Percentiles rank a stretch among this genome's conserved stretches.
Evolutionary conservation across 2,888 invertebrate species (phyloP).

Genomic region (Herminia tarsipennalis): DNA sequence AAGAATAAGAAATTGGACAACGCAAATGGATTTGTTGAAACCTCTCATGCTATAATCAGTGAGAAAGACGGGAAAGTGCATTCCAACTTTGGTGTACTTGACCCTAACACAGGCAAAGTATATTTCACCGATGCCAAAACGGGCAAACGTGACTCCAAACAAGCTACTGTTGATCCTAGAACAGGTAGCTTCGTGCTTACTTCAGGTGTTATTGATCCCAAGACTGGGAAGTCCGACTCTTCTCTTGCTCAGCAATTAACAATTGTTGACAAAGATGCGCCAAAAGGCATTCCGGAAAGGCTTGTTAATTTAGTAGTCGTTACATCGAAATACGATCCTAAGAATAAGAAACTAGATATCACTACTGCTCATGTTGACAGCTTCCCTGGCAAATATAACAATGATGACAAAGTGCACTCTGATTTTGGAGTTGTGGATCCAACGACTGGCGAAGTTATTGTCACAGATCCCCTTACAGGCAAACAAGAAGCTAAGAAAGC

Average conservation of each 20-base stretch:
- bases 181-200: constrained; percentile 86
- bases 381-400: constrained; percentile 67
- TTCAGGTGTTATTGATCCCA: constrained; percentile 86
- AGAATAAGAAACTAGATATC: constrained; percentile 79
- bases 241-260: constrained; percentile 85
- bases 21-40: constrained; percentile 84
- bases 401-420: constrained; percentile 84
- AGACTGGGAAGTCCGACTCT: constrained; percentile 87
- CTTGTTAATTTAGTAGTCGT: constrained; percentile 80
- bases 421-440: constrained; percentile 86
- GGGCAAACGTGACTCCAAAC: constrained; percentile 87
- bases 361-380: constrained; percentile 79
- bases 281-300: constrained; percentile 78
- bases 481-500: constrained; percentile 88
- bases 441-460: constrained; percentile 83
- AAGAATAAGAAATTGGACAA: constrained; percentile 86
- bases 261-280: constrained; percentile 76
- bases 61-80: constrained; percentile 90
- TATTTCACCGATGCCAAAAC: constrained; percentile 86
- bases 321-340: constrained; percentile 86
- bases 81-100: constrained; percentile 87
- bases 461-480: constrained; percentile 87
- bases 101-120: constrained; percentile 84
- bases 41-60: constrained; percentile 85
- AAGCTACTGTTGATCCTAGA: constrained; percentile 83